Evolutionary conservation across 2,797 vertebrate genomes (phyloP).

Genomic region (Pempheris klunzingeri): DNA sequence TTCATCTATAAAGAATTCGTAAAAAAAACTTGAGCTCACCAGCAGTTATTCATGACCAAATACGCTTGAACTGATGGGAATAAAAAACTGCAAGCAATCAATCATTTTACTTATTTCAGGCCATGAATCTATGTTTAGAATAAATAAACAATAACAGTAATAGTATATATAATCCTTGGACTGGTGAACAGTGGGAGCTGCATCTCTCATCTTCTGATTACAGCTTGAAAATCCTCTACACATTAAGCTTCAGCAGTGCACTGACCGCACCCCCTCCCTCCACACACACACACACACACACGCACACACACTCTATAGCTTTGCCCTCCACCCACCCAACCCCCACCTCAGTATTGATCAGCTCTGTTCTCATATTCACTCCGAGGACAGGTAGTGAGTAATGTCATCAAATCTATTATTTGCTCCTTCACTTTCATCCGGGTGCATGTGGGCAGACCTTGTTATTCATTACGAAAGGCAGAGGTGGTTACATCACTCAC

Average conservation of each 20-base stretch:
- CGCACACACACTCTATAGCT: not conserved
- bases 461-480: constrained; percentile 26
- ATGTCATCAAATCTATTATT: not conserved
- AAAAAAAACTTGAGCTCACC: not conserved
- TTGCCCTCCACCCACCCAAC: too few relatives aligned
- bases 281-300: too few relatives aligned
- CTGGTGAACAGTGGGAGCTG: constrained; percentile 17
- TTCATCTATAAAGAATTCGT: not conserved
- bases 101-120: not conserved
- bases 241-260: constrained; percentile 10
- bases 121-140: not conserved
- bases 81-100: not conserved
- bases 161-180: constrained; percentile 26
- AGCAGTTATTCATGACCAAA: not conserved
- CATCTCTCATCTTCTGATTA: constrained; percentile 43
- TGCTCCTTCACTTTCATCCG: not conserved
- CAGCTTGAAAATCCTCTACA: constrained; percentile 36
- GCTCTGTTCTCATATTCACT: not conserved
- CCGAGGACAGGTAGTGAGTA: not conserved
- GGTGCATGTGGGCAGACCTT: not conserved
- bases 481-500: constrained; percentile 80
- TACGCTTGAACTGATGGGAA: not conserved
- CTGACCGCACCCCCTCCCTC: constrained; percentile 5
- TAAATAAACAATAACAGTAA: not conserved
- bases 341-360: constrained; percentile 2